A percentile compares a stretch with the other conserved stretches of the same genome.
These are phyloP conservation scores for Pomatostomus ruficeps DNA, from an alignment of 2,113 vertebrate genomes.

Conservation along the genomic window DNA sequence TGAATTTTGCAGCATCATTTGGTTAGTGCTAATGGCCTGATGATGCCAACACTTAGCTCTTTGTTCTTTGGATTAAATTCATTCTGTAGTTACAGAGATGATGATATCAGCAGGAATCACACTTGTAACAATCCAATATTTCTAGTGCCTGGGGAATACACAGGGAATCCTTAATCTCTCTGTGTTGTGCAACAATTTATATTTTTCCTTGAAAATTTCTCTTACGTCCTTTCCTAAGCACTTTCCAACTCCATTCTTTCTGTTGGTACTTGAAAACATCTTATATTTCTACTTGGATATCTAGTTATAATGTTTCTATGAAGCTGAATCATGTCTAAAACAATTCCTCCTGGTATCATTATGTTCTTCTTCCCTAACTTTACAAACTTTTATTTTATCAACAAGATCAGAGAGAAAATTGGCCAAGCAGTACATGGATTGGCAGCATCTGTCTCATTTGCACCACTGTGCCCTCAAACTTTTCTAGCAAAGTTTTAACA, in stretches of 20 bases:
- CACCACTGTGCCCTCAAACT: background rate
- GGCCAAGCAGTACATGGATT: background rate
- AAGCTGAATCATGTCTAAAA: background rate
- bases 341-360: background rate
- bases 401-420: background rate
- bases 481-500: background rate
- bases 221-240: background rate
- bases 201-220: background rate
- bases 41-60: background rate
- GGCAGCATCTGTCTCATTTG: background rate
- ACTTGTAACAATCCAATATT: background rate
- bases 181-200: background rate
- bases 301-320: background rate
- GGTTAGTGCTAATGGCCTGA: background rate
- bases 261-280: background rate
- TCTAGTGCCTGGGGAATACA: background rate
- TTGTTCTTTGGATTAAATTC: background rate
- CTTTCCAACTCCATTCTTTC: background rate
- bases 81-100: background rate
- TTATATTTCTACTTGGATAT: background rate
- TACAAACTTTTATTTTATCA: background rate
- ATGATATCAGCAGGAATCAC: background rate
- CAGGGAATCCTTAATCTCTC: background rate
- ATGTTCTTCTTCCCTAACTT: background rate
- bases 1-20: background rate